Evolutionary conservation across 2,888 invertebrate species (phyloP), one percentile per base, ranked within the genome.

Genomic region (Drosophila phalerata): DNA sequence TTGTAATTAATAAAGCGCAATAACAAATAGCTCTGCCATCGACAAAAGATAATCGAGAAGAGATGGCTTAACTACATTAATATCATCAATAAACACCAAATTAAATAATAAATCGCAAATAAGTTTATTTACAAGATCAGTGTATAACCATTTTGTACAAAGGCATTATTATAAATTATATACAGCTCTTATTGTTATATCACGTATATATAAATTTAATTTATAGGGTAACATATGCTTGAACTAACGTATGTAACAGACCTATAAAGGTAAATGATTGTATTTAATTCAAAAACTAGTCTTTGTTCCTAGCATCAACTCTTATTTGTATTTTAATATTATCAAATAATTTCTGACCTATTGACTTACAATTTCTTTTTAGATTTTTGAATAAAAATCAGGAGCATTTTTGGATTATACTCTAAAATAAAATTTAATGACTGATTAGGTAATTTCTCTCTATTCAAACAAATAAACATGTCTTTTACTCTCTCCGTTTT

Each of bases 1-100:
- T 32, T 51, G 60, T 60, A 70, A 73, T 79, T 77, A 70, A 17
- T 40, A 40, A 68, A 65, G 63, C 60, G 67, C 69, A 79, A 65
- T 65, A 19, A 45, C 22, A 38, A 37, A 45, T 11, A 57, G 25
- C 10, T 55, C 19, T 19, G n/a, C 9, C 34, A 22, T 51, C 49
- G 22, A 8, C 38, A 43, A 62, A 42, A 28, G 28, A 5, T 28
- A 8, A 28, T 28, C 48, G 19, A 49, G 25, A 19, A 55, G 40
- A 71, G 52, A 76, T 62, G 25, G 48, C 51, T 71, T 67, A 45
- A 61, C 64, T 60, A 58, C 48, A 58, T 67, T 58, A 52, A 51
- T 57, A 55, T 48, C 60, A 77, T 30, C 60, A 28, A 42, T 52
- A 19, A 67, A 47, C 40, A 37, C 15, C 52, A 65, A 51, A 72